Conservation (phyloP, 1,140 invertebrate species). For the Leptopilina boulardi region DNA sequence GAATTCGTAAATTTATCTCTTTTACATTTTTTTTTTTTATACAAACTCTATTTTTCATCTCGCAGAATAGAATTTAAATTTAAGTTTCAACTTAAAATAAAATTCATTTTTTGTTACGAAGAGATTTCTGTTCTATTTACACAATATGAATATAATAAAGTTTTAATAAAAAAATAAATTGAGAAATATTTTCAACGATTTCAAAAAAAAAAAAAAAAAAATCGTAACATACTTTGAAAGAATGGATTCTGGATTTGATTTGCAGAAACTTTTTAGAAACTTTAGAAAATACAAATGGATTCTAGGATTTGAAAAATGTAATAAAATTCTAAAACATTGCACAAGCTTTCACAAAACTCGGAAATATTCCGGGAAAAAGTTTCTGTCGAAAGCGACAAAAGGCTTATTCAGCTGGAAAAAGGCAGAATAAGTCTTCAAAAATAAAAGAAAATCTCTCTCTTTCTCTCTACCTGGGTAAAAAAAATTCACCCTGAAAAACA, state of each 20-base stretch:
- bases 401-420: neutral
- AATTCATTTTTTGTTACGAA: no score
- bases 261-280: neutral
- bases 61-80: no score
- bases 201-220: no score
- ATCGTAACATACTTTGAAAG: no score
- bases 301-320: neutral
- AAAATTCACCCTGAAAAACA: no score
- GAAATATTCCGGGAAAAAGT: neutral
- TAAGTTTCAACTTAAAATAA: no score
- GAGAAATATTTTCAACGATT: no score
- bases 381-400: neutral
- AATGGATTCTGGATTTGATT: neutral
- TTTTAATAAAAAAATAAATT: no score
- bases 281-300: neutral
- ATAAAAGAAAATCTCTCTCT: neutral
- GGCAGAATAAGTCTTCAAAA: slow-evolving; percentile 1
- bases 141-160: no score
- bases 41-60: neutral
- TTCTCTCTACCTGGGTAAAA: no score
- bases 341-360: neutral
- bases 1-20: neutral
- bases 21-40: neutral
- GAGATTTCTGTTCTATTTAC: no score
- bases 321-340: neutral